phyloP scores from a whole-genome alignment of 2,888 invertebrate genomes.

The Torymus aiolomorphi region DNA sequence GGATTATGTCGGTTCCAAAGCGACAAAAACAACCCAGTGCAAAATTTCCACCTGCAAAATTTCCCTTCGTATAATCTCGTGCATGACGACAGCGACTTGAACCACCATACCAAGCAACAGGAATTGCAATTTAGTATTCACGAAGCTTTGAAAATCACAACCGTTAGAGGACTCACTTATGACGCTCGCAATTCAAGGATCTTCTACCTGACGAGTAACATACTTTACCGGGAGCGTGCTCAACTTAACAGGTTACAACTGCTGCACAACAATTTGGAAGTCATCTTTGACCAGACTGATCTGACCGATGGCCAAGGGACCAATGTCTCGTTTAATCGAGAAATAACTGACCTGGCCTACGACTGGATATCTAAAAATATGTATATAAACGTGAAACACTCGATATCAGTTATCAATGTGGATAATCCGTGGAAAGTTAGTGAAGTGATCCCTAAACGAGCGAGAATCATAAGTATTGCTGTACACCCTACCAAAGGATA shows the following conservation, averaged over 20 bases:
- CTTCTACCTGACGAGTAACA: no score
- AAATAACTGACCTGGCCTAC: not conserved
- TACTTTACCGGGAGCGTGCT: no score
- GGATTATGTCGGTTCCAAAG: no score
- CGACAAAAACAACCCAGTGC: not conserved
- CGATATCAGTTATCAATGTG: not conserved
- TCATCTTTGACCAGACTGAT: not conserved
- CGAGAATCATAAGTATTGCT: not conserved
- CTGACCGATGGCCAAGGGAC: not conserved
- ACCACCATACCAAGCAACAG: not conserved
- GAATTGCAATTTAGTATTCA: not conserved
- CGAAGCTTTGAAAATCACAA: not conserved
- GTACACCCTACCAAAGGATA: slow-evolving; percentile 13
- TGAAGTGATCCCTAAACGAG: not conserved
- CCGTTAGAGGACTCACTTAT: not conserved
- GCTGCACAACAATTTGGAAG: no score
- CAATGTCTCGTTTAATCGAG: no score
- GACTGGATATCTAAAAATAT: slow-evolving; percentile 21
- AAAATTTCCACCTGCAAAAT: not conserved
- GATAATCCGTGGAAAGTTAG: not conserved
- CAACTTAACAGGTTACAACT: no score
- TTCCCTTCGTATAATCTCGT: not conserved
- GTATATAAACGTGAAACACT: not conserved
- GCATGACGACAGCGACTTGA: not conserved
- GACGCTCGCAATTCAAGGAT: not conserved